phyloP scores from a whole-genome alignment of 2,113 vertebrate genomes.

The Rousettus leschenaultii region DNA sequence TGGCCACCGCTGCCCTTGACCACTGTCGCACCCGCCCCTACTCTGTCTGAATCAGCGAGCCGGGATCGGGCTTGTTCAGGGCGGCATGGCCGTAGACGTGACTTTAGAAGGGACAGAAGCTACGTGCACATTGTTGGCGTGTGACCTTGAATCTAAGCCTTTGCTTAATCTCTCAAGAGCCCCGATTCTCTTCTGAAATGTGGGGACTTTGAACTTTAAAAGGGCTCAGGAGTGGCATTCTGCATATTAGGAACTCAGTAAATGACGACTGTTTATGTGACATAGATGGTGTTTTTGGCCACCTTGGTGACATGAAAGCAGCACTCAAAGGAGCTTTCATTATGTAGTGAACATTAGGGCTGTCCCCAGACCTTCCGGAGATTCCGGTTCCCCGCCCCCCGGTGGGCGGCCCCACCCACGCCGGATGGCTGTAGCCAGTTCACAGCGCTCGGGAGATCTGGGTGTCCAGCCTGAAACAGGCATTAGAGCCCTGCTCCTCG shows the following conservation, averaged over 20 bases:
- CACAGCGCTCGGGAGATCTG: not conserved
- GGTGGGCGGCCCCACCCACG: not conserved
- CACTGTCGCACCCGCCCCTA: no score
- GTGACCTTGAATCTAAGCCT: not conserved
- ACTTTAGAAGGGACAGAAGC: not conserved
- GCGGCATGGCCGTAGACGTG: accelerated
- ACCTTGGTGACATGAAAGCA: not conserved
- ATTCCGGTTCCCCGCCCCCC: not conserved
- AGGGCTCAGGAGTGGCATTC: not conserved
- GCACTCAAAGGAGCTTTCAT: not conserved
- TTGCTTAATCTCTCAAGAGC: not conserved
- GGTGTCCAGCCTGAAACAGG: no score
- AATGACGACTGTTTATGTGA: not conserved
- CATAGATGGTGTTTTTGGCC: not conserved
- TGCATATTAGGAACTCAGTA: not conserved
- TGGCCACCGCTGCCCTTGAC: no score
- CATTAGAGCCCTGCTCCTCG: not conserved
- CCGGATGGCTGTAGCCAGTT: not conserved
- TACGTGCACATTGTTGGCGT: not conserved
- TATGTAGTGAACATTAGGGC: not conserved
- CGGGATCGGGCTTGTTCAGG: no score
- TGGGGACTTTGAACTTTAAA: not conserved
- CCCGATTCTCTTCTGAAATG: not conserved
- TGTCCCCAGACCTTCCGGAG: not conserved
- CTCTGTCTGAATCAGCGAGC: no score